phyloP scores from a whole-genome alignment of 35 echinoderm and acorn worm species.

The Ptychodera flava region DNA sequence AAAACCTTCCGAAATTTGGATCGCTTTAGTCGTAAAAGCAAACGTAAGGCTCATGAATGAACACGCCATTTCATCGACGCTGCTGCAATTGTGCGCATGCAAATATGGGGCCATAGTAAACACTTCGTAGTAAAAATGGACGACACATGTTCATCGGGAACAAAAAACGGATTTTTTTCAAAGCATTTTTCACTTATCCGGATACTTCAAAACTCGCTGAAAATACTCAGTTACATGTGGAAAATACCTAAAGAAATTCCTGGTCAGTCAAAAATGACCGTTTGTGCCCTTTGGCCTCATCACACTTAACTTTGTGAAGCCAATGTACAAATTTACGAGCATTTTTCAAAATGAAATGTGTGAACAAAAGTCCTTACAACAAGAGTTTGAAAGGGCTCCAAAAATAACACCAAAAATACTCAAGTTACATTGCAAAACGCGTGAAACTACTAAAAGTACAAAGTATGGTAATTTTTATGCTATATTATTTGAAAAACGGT shows the following conservation, averaged over 20 bases:
- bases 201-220: too few species aligned
- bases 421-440: too few species aligned
- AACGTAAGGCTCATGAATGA: background rate
- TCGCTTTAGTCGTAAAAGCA: too few species aligned
- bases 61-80: background rate
- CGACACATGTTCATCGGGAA: background rate
- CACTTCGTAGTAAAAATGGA: constrained; percentile 1
- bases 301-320: background rate
- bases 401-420: background rate
- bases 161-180: background rate
- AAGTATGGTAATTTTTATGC: too few species aligned
- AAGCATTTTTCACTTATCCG: too few species aligned
- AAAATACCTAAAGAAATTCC: too few species aligned
- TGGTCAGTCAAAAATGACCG: background rate
- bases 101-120: constrained; percentile 1
- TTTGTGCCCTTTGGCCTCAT: background rate
- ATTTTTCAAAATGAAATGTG: background rate
- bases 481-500: background rate
- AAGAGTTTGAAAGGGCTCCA: background rate
- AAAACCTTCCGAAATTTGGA: too few species aligned
- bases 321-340: background rate
- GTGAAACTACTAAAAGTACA: too few species aligned
- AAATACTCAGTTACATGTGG: too few species aligned
- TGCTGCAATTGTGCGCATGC: background rate
- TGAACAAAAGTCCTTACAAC: background rate